Percentiles rank a stretch among this genome's conserved stretches.
These are phyloP conservation scores for Ursus arctos DNA, from an alignment of 2,113 vertebrate genomes.

Conservation along the genomic window DNA sequence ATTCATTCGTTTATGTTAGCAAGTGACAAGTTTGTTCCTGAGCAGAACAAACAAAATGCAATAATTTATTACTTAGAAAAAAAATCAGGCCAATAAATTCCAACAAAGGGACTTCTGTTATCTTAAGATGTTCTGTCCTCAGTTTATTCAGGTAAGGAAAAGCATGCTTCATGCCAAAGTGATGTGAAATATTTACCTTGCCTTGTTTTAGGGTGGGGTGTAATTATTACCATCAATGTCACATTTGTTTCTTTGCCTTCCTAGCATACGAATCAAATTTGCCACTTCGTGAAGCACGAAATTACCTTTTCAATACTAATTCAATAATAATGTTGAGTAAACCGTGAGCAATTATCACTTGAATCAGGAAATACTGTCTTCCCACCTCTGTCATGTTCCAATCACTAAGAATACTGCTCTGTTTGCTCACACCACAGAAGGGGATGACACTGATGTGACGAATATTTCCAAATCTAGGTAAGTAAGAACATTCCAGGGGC, in stretches of 20 bases:
- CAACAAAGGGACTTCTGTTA: background rate
- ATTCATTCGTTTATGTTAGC: background rate
- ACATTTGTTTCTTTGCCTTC: slow-evolving; percentile 82
- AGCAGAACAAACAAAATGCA: background rate
- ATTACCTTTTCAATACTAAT: slow-evolving; percentile 89
- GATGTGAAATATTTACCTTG: slow-evolving; percentile 30
- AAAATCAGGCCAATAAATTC: background rate
- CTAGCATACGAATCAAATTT: slow-evolving; percentile 86
- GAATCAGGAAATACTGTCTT: slow-evolving; percentile 60
- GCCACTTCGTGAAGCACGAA: slow-evolving; percentile 85
- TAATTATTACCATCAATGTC: slow-evolving; percentile 68
- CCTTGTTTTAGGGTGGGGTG: background rate
- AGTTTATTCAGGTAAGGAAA: background rate
- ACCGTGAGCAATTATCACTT: slow-evolving; percentile 78
- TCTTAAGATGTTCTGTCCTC: background rate
- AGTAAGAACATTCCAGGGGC: slow-evolving; percentile 62
- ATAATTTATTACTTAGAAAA: background rate
- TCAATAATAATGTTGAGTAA: slow-evolving; percentile 83
- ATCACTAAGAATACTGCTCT: slow-evolving; percentile 65
- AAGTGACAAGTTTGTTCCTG: background rate
- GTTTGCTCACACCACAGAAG: slow-evolving; percentile 57
- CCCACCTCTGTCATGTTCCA: slow-evolving; percentile 58
- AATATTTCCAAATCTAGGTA: slow-evolving; percentile 66
- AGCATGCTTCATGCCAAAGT: background rate
- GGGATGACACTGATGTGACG: slow-evolving; percentile 55